phyloP scores from a whole-genome alignment of 1,140 invertebrate genomes.

The Sitobion miscanthi region DNA sequence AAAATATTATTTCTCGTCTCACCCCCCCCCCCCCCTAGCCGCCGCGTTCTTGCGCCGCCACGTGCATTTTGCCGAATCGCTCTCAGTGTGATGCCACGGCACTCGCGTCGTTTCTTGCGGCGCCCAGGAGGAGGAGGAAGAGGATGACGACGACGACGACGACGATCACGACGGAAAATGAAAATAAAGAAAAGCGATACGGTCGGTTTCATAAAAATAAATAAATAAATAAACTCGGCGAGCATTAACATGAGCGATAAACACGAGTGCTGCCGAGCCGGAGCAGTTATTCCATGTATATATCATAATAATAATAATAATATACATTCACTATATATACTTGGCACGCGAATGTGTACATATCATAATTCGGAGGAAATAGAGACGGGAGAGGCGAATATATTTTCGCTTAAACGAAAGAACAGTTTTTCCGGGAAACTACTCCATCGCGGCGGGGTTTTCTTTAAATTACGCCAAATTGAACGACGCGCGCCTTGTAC shows the following conservation, averaged over 20 bases:
- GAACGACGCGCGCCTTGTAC: background rate
- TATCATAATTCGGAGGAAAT: background rate
- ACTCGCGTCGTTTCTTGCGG: background rate
- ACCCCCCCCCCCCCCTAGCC: too few species aligned
- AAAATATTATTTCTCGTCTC: constrained; percentile 48
- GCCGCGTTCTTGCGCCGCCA: too few species aligned
- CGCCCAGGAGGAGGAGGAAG: background rate
- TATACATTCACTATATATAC: background rate
- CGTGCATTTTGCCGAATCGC: too few species aligned
- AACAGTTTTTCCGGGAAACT: background rate
- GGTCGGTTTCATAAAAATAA: constrained; percentile 43
- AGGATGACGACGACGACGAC: background rate
- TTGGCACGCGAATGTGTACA: constrained; percentile 5
- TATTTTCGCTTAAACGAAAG: constrained; percentile 7
- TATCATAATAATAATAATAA: background rate
- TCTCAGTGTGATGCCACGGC: background rate
- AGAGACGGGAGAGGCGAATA: background rate
- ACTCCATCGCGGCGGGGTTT: background rate
- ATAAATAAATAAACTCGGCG: constrained; percentile 33
- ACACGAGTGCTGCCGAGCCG: background rate
- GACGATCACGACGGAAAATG: background rate
- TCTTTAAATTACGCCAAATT: background rate
- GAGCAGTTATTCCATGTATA: background rate
- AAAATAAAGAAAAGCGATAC: constrained; percentile 30
- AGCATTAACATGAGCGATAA: constrained; percentile 17